phyloP scores from a whole-genome alignment of 1,140 invertebrate species.

The Druon quercuslanigerum region DNA sequence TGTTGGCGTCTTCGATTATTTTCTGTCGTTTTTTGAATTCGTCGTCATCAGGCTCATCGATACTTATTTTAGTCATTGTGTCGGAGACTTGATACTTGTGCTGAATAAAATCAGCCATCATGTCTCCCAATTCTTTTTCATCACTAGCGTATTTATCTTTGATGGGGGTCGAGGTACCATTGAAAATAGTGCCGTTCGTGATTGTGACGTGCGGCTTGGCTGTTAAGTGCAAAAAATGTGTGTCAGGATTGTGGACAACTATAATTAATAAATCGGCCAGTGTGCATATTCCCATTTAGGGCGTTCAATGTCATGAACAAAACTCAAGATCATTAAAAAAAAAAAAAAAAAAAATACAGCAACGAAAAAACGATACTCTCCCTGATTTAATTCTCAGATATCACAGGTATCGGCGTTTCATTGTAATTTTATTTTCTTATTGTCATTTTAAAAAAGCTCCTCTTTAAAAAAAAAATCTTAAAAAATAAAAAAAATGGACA shows the following conservation, averaged over 20 bases:
- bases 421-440: too few relatives aligned
- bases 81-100: slow-evolving; percentile 69
- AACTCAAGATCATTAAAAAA: too few relatives aligned
- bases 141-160: slow-evolving; percentile 75
- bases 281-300: not conserved
- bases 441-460: too few relatives aligned
- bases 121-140: slow-evolving; percentile 73
- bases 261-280: not conserved
- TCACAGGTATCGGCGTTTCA: too few relatives aligned
- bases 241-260: slow-evolving; percentile 33
- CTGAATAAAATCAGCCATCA: slow-evolving; percentile 72
- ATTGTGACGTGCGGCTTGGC: slow-evolving; percentile 73
- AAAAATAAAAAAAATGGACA: too few relatives aligned
- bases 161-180: slow-evolving; percentile 74
- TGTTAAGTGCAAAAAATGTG: slow-evolving; percentile 70
- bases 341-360: too few relatives aligned
- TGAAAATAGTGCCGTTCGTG: slow-evolving; percentile 74
- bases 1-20: slow-evolving; percentile 71
- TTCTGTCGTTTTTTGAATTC: slow-evolving; percentile 70
- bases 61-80: slow-evolving; percentile 68
- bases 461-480: too few relatives aligned
- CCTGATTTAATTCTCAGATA: too few relatives aligned
- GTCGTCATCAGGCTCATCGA: slow-evolving; percentile 66
- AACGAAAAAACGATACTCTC: too few relatives aligned
- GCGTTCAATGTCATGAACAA: too few relatives aligned